These are phyloP conservation scores for Unio pictorum DNA, from an alignment of 2,888 invertebrate genomes.

Conservation along the genomic window DNA sequence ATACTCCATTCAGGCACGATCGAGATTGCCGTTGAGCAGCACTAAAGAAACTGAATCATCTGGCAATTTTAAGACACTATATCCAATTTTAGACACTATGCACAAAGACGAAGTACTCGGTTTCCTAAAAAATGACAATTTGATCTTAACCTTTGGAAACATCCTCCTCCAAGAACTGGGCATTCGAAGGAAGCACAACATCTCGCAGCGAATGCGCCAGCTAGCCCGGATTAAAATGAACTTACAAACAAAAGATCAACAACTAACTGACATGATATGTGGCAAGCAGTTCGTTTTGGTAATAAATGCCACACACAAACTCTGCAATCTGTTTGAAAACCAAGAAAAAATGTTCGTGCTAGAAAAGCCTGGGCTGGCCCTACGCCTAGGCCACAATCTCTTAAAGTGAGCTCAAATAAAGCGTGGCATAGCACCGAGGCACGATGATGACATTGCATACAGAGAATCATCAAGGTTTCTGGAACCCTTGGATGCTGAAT, in stretches of 20 bases:
- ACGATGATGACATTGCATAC: conserved; percentile 1
- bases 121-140: too few relatives aligned
- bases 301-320: not conserved
- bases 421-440: too few relatives aligned
- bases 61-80: not conserved
- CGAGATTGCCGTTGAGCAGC: too few relatives aligned
- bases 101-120: conserved; percentile 8
- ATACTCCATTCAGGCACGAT: too few relatives aligned
- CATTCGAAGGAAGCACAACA: conserved; percentile 2
- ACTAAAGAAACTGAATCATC: too few relatives aligned
- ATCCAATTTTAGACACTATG: conserved; percentile 1
- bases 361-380: conserved; percentile 10
- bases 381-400: conserved; percentile 8
- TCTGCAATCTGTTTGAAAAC: conserved; percentile 1
- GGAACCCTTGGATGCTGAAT: conserved; percentile 9
- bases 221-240: too few relatives aligned
- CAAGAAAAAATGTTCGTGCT: not conserved
- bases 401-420: too few relatives aligned
- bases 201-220: conserved; percentile 10
- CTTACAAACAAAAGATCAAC: too few relatives aligned
- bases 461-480: conserved; percentile 6
- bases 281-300: too few relatives aligned
- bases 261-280: too few relatives aligned
- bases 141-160: too few relatives aligned
- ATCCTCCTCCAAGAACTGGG: conserved; percentile 8